A percentile compares a stretch with the other conserved stretches of the same genome.
These are phyloP conservation scores for Pocillopora verrucosa DNA, from an alignment of 64 coral and sea anemone genomes.

Conservation along the genomic window DNA sequence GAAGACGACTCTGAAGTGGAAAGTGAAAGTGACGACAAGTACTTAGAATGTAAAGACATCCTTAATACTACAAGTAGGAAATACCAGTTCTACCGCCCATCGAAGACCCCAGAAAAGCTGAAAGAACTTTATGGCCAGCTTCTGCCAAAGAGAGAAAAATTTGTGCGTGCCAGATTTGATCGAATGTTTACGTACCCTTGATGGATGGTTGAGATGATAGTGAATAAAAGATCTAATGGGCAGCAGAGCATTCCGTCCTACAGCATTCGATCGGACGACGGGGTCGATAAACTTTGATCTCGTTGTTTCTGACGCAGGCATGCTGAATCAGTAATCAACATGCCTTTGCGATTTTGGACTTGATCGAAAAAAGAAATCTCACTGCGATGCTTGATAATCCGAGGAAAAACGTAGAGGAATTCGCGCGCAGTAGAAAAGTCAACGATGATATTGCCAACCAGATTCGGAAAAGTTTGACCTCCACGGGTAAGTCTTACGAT, in stretches of 20 bases:
- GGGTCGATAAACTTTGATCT: slow-evolving; percentile 24
- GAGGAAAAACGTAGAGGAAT: neutral
- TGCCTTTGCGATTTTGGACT: slow-evolving; percentile 1
- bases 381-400: neutral
- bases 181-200: slow-evolving; percentile 1
- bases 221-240: neutral
- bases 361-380: slow-evolving; percentile 22
- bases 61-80: neutral
- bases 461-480: slow-evolving; percentile 17
- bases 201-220: slow-evolving; percentile 13
- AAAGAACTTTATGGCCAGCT: neutral
- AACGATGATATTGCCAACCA: slow-evolving; percentile 9
- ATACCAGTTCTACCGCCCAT: neutral
- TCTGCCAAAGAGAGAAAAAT: neutral
- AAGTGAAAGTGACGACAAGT: slow-evolving; percentile 30
- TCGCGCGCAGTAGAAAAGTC: neutral
- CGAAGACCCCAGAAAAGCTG: neutral
- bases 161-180: slow-evolving; percentile 27
- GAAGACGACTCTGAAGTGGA: slow-evolving; percentile 12
- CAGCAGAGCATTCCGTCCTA: slow-evolving; percentile 11
- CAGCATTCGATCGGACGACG: slow-evolving; percentile 24
- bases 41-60: slow-evolving; percentile 13
- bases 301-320: slow-evolving; percentile 24
- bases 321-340: slow-evolving; percentile 25
- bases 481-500: neutral